A percentile compares a stretch with the other conserved stretches of the same genome.
Conservation (phyloP, 2,797 vertebrate species). For the Kryptolebias ocellatus region DNA sequence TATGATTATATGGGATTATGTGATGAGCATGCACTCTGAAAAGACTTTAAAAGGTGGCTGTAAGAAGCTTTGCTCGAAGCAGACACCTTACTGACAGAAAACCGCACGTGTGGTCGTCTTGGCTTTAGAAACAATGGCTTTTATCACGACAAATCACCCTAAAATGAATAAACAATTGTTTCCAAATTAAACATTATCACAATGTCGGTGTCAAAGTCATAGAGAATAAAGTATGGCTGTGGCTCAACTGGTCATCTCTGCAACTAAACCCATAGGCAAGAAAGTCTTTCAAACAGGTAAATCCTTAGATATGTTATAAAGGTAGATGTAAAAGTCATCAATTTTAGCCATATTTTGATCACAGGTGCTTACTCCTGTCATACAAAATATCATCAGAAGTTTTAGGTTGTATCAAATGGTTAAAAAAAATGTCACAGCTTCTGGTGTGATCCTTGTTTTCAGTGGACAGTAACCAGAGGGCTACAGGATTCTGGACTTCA, state of each 20-base stretch:
- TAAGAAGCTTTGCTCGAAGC: too few relatives aligned
- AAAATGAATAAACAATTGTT: too few relatives aligned
- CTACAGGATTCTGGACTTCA: slow-evolving; percentile 47
- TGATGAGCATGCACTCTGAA: too few relatives aligned
- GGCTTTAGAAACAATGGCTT: background rate
- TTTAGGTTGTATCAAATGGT: background rate
- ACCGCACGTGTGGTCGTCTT: background rate
- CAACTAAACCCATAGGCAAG: background rate
- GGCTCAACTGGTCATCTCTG: too few relatives aligned
- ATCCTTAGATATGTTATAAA: background rate
- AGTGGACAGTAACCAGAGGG: slow-evolving; percentile 17
- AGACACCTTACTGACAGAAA: background rate
- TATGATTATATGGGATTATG: too few relatives aligned
- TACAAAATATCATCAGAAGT: background rate
- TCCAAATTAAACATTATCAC: too few relatives aligned
- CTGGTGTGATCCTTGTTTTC: background rate
- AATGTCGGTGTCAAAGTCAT: too few relatives aligned
- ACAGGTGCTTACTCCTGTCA: slow-evolving; percentile 5
- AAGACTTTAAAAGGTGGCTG: too few relatives aligned
- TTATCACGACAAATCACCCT: background rate
- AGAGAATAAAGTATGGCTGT: too few relatives aligned
- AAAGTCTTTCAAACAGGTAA: background rate
- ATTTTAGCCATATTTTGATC: background rate
- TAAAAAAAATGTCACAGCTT: background rate
- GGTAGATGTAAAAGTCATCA: background rate